Evolutionary conservation across 2,113 vertebrate species (phyloP).

Genomic region (Callocephalon fimbriatum): DNA sequence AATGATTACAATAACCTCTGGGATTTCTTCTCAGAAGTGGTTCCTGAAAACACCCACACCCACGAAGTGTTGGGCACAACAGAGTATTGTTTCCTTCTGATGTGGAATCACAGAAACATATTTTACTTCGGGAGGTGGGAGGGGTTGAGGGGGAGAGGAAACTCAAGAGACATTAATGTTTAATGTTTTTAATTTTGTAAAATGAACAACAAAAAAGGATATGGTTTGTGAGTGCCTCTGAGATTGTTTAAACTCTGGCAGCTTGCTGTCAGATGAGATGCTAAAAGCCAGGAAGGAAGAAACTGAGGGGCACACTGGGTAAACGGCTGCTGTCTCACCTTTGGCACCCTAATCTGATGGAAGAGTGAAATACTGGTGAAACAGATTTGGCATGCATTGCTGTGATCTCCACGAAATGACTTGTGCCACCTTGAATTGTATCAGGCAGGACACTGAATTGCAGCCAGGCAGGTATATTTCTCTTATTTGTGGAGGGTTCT

Average conservation of each 20-base stretch:
- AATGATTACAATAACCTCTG: slow-evolving; percentile 72
- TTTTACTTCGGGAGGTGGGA: slow-evolving; percentile 69
- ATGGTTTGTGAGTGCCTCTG: slow-evolving; percentile 57
- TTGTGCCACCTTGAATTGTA: neutral
- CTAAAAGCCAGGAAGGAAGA: slow-evolving; percentile 19
- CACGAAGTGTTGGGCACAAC: slow-evolving; percentile 45
- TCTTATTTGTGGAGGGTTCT: slow-evolving; percentile 33
- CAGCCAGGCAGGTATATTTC: slow-evolving; percentile 27
- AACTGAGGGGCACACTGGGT: slow-evolving; percentile 5
- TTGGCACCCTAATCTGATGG: slow-evolving; percentile 14
- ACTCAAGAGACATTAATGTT: slow-evolving; percentile 74
- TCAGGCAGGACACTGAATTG: slow-evolving; percentile 20
- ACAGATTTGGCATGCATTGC: slow-evolving; percentile 31
- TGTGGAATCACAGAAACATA: slow-evolving; percentile 72
- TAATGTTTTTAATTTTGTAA: slow-evolving; percentile 80
- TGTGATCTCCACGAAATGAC: neutral
- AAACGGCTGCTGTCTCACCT: slow-evolving; percentile 56
- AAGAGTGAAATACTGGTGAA: slow-evolving; percentile 11
- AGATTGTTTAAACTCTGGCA: slow-evolving; percentile 53
- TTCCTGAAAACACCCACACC: slow-evolving; percentile 64
- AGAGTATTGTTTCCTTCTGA: slow-evolving; percentile 64
- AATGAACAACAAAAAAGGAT: slow-evolving; percentile 70
- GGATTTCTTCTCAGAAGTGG: slow-evolving; percentile 72
- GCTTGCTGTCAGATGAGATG: slow-evolving; percentile 57
- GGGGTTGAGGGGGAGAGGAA: slow-evolving; percentile 54